A percentile compares a stretch with the other conserved stretches of the same genome.
Evolutionary conservation across 2,888 invertebrate species (phyloP).

Genomic region (Cheilosia vernalis): DNA sequence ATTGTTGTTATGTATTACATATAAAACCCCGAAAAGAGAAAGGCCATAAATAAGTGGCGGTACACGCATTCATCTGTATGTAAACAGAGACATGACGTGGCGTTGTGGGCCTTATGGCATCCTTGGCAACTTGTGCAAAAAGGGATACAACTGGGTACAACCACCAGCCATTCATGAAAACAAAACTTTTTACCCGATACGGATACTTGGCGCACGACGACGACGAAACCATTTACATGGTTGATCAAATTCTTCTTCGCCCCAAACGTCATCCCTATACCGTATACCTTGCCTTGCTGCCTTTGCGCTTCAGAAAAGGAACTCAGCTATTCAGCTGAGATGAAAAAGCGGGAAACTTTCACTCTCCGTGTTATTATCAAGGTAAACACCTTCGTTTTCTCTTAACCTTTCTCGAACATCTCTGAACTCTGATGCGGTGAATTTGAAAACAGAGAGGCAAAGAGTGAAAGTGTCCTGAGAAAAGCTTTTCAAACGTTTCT

Average conservation of each 20-base stretch:
- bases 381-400: constrained; percentile 57
- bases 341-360: constrained; percentile 39
- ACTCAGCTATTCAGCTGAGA: constrained; percentile 54
- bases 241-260: constrained; percentile 35
- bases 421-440: background rate
- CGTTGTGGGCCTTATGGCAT: constrained; percentile 5
- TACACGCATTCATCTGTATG: constrained; percentile 50
- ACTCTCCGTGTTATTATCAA: constrained; percentile 29
- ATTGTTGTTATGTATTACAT: constrained; percentile 54
- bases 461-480: constrained; percentile 53
- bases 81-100: constrained; percentile 58
- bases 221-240: constrained; percentile 46
- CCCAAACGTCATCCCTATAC: background rate
- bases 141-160: constrained; percentile 15
- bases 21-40: constrained; percentile 44
- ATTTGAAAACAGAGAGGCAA: background rate
- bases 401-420: constrained; percentile 51
- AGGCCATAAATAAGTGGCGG: constrained; percentile 63
- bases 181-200: constrained; percentile 50
- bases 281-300: background rate
- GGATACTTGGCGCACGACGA: constrained; percentile 52
- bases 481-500: constrained; percentile 42
- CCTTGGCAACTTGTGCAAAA: constrained; percentile 25
- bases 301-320: constrained; percentile 10
- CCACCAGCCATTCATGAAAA: constrained; percentile 60